phyloP scores from a whole-genome alignment of 2,797 vertebrate genomes.

The Heterohyrax brucei region DNA sequence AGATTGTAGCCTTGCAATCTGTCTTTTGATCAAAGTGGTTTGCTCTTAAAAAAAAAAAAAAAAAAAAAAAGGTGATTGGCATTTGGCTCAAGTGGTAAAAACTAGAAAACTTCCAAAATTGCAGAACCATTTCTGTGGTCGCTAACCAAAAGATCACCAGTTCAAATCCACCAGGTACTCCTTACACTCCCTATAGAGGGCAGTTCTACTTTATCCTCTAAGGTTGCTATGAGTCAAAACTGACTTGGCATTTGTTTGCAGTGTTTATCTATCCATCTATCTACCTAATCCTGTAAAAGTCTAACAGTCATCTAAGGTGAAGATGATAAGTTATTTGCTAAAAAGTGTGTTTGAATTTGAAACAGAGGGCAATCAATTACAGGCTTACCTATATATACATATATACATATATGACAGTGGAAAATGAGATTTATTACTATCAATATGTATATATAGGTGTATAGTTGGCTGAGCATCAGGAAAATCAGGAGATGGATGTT shows the following conservation, averaged over 20 bases:
- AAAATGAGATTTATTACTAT: constrained; percentile 31
- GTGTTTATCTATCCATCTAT: too few relatives aligned
- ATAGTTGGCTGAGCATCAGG: constrained; percentile 44
- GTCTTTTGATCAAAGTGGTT: constrained; percentile 20
- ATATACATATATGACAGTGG: neutral
- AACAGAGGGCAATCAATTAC: constrained; percentile 55
- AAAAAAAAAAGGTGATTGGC: constrained; percentile 1
- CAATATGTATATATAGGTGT: constrained; percentile 38
- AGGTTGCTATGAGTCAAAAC: too few relatives aligned
- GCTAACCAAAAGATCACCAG: too few relatives aligned
- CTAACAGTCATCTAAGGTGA: constrained; percentile 48
- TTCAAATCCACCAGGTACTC: too few relatives aligned
- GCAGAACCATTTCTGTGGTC: neutral
- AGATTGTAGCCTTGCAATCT: constrained; percentile 5
- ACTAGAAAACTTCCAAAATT: constrained; percentile 1
- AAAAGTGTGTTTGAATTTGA: constrained; percentile 61
- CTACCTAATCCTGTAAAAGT: constrained; percentile 9
- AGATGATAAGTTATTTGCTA: constrained; percentile 38
- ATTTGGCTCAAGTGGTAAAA: constrained; percentile 48
- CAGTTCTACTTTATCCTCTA: too few relatives aligned
- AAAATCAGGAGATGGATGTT: neutral
- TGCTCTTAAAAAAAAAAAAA: neutral
- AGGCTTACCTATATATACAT: neutral
- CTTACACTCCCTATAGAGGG: too few relatives aligned
- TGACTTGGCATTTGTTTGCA: too few relatives aligned